Conservation (phyloP, 2,888 invertebrate species). For the Griposia aprilina region DNA sequence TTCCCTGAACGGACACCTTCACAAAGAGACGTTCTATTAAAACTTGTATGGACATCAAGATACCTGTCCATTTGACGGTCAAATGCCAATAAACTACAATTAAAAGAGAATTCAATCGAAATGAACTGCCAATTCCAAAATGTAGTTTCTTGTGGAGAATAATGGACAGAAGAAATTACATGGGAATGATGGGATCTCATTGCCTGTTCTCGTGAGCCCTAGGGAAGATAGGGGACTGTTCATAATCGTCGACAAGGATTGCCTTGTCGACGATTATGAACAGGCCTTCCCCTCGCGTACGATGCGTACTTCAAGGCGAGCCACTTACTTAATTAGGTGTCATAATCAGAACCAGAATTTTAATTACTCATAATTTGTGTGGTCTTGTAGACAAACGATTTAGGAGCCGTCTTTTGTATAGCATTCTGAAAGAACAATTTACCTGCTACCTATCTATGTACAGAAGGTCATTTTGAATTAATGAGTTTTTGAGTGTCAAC, state of each 20-base stretch:
- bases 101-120: not conserved
- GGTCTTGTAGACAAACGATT: not conserved
- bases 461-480: not conserved
- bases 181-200: not conserved
- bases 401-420: not conserved
- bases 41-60: not conserved
- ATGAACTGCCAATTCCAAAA: not conserved
- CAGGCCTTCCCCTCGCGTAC: not conserved
- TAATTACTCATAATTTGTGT: slow-evolving; percentile 12
- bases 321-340: slow-evolving; percentile 11
- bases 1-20: not conserved
- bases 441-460: not conserved
- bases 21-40: not conserved
- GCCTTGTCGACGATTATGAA: no score
- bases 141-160: not conserved
- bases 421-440: not conserved
- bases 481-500: not conserved
- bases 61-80: not conserved
- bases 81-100: not conserved
- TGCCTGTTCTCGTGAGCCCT: no score
- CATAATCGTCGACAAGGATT: not conserved
- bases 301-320: slow-evolving; percentile 22
- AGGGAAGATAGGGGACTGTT: not conserved
- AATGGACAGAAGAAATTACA: not conserved
- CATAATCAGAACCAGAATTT: slow-evolving; percentile 28